These are phyloP conservation scores for Zoanthus gigantus DNA, from an alignment of 92 coral and sea anemone genomes.

Conservation along the genomic window DNA sequence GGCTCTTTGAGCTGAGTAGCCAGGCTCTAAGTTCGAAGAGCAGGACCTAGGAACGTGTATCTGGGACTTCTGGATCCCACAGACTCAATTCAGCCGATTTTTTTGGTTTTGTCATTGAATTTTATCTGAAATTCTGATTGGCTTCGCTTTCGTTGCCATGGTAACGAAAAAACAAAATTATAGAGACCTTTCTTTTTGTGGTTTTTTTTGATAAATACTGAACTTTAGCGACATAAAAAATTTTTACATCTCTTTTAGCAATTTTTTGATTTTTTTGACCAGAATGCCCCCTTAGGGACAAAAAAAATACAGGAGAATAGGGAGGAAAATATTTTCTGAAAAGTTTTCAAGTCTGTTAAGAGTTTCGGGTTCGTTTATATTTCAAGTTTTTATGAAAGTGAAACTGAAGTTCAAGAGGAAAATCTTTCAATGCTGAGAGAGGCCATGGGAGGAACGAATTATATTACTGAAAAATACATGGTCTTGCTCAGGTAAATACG, in stretches of 20 bases:
- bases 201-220: background rate
- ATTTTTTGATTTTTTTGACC: too few relatives aligned
- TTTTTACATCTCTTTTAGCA: too few relatives aligned
- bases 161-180: background rate
- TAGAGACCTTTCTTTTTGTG: background rate
- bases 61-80: slow-evolving; percentile 1
- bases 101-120: background rate
- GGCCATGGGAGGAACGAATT: slow-evolving; percentile 61
- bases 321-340: too few relatives aligned
- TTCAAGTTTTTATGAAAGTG: too few relatives aligned
- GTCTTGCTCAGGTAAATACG: slow-evolving; percentile 27
- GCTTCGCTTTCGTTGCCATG: background rate
- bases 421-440: background rate
- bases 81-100: slow-evolving; percentile 11
- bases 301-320: too few relatives aligned
- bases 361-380: too few relatives aligned
- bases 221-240: too few relatives aligned
- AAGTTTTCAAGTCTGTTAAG: too few relatives aligned
- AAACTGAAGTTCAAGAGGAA: too few relatives aligned
- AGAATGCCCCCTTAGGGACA: too few relatives aligned
- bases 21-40: background rate
- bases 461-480: slow-evolving; percentile 45
- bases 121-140: background rate
- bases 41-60: background rate
- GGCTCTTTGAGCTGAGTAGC: slow-evolving; percentile 9